A percentile compares a stretch with the other conserved stretches of the same genome.
phyloP scores from a whole-genome alignment of 2,888 invertebrate species.

The Protula sp. region DNA sequence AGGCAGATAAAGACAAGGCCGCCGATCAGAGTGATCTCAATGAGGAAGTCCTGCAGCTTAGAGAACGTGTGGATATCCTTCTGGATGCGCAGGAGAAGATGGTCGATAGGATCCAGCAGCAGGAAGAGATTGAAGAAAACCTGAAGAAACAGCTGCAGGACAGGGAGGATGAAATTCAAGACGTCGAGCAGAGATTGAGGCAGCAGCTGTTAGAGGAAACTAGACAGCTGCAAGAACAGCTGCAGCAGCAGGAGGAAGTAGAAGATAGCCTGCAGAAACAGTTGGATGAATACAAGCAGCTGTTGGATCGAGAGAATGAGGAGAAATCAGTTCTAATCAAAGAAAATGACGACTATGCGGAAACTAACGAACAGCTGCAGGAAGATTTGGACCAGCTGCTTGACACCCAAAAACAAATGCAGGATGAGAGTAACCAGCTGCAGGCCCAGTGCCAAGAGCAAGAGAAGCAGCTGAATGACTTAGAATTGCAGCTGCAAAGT shows the following conservation, averaged over 20 bases:
- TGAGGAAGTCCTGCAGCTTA: background rate
- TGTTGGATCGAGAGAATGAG: no score
- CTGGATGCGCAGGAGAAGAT: background rate
- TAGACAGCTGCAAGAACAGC: background rate
- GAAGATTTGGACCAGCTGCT: no score
- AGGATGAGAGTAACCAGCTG: no score
- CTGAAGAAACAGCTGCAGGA: background rate
- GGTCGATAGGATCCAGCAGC: background rate
- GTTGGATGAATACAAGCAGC: background rate
- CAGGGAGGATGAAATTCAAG: background rate
- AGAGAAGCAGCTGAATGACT: no score
- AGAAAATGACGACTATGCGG: no score
- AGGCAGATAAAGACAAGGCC: background rate
- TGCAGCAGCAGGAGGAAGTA: background rate
- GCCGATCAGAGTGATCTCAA: background rate
- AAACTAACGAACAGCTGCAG: no score
- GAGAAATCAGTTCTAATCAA: no score
- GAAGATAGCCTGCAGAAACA: background rate
- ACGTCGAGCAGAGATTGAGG: background rate
- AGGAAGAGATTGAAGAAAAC: background rate
- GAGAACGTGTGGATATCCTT: background rate
- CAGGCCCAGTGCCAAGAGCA: no score
- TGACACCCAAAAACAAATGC: no score
- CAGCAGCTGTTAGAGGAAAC: background rate
- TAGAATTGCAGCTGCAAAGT: no score